A percentile compares a stretch with the other conserved stretches of the same genome.
Evolutionary conservation across 1,140 invertebrate species (phyloP).

Genomic region (Drosophila athabasca): DNA sequence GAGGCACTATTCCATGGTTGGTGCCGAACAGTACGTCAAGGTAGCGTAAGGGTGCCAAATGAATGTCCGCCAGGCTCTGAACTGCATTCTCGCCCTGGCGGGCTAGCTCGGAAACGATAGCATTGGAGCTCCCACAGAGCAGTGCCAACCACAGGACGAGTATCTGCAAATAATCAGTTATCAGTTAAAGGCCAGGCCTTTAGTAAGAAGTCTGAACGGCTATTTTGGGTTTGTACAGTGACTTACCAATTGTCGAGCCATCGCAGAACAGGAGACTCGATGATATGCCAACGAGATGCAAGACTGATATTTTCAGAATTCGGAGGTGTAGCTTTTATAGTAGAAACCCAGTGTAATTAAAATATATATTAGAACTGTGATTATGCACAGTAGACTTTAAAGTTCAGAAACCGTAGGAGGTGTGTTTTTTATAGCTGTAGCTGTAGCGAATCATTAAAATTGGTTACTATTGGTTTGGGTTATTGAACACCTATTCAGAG

Average conservation of each 20-base stretch:
- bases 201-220: no score
- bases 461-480: neutral
- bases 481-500: neutral
- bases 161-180: constrained; percentile 19
- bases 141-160: constrained; percentile 30
- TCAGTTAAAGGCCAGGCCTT: no score
- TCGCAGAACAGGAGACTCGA: constrained; percentile 2
- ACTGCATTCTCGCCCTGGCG: constrained; percentile 14
- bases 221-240: no score
- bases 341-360: constrained; percentile 12
- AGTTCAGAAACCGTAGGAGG: constrained; percentile 20
- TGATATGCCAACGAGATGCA: neutral
- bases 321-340: constrained; percentile 46
- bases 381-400: constrained; percentile 8
- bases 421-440: constrained; percentile 7
- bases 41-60: constrained; percentile 28
- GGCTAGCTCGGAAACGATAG: constrained; percentile 25
- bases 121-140: constrained; percentile 22
- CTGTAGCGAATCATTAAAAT: constrained; percentile 8
- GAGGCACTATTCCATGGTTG: constrained; percentile 15
- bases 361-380: constrained; percentile 31
- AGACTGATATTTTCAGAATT: constrained; percentile 21
- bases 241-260: constrained; percentile 32
- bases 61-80: constrained; percentile 27
- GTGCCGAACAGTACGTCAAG: constrained; percentile 24